Evolutionary conservation across 2,888 invertebrate genomes (phyloP), one percentile per base, ranked within the genome.

Genomic region (Anarsia innoxiella): DNA sequence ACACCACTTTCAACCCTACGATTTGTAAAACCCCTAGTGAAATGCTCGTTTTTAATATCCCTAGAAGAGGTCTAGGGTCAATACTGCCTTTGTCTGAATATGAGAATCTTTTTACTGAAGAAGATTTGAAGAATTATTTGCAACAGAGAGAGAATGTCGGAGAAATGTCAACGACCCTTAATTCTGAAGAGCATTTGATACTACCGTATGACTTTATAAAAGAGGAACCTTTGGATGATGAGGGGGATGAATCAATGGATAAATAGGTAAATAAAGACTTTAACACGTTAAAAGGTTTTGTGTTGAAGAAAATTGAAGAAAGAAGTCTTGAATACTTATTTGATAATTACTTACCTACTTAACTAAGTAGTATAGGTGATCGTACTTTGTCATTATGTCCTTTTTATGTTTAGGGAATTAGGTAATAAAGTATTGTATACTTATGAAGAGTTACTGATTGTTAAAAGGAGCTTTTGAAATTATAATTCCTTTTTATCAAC

Each of bases 11-110:
- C 39, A 49, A 66, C 16, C 45, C 53, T 5, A 37, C 45, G 2
- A 47, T 71, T 38, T 63, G 59, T 41, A 58, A 57, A 40, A 66
- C 72, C 5, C 66, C 71, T 1, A 64, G 55, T 37, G 68, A 72
- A 40, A 40, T 63, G 5, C 51, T 66, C 8, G 66, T 72, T 35
- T 61, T 66, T 6, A 42, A 37, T 2, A 64, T 64, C 37, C 70
- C 70, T 2, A 57, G 47, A 12, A 56, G 50, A 41, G 72, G 72
- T 9, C 27, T 61, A 12, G 46, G 56, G 4, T 56, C 62, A 12
- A 46, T 56, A 19, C 46, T 66, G 45, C 31, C 51, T 6, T 51
- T 46, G 39, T 41, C 44, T 15, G 51, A 57, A 3, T 64, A 45
- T 32, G 61, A 66, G n/a, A 54, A 56, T 32, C 37, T 72, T 11